phyloP scores from a whole-genome alignment of 2,113 vertebrate genomes.

The Petrocephalus zakoni region DNA sequence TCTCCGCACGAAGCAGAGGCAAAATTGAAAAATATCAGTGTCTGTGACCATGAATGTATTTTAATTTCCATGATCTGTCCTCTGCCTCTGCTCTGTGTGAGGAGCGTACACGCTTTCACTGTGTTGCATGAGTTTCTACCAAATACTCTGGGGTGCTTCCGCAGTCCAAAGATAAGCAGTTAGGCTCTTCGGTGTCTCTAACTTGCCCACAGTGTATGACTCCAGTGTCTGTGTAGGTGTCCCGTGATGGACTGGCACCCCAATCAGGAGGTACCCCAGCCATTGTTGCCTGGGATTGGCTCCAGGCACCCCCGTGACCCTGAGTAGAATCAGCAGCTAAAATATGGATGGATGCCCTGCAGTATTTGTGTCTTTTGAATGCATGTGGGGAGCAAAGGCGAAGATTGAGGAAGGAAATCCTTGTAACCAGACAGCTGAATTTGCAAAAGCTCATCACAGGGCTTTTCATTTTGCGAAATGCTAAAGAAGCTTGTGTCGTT shows the following conservation, averaged over 20 bases:
- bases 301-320: not conserved
- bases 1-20: not conserved
- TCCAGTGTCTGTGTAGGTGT: not conserved
- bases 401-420: not conserved
- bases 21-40: not conserved
- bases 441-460: not conserved
- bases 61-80: not conserved
- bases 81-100: not conserved
- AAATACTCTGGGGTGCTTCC: not conserved
- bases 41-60: not conserved
- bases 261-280: too few relatives aligned
- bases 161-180: not conserved
- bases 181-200: not conserved
- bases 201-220: not conserved
- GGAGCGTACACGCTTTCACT: not conserved
- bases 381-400: not conserved
- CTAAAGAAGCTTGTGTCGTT: not conserved
- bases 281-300: not conserved
- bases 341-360: not conserved
- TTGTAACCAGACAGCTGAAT: not conserved
- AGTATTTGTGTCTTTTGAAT: not conserved
- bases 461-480: not conserved
- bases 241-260: not conserved
- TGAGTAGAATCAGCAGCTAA: not conserved
- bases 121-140: not conserved